Conservation (phyloP, 2,797 vertebrate species). For the Aythya fuligula region DNA sequence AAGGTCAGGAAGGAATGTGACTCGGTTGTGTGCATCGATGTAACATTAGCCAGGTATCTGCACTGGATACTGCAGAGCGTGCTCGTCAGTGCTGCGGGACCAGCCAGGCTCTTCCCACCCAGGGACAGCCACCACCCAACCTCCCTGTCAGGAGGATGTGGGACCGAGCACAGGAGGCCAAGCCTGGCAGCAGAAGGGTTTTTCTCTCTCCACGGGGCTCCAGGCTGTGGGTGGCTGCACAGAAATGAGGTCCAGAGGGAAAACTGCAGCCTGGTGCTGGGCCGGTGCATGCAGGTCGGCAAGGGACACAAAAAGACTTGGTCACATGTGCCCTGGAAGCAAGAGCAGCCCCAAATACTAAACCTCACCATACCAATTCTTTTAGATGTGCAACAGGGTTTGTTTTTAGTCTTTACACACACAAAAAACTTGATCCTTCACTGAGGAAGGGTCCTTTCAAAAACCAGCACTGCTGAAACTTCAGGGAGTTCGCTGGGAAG, state of each 20-base stretch:
- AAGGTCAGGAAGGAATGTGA: slow-evolving; percentile 46
- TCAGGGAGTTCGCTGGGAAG: neutral
- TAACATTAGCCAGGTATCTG: neutral
- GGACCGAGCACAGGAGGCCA: neutral
- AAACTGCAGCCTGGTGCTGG: neutral
- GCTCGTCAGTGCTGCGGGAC: accelerated
- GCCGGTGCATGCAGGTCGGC: neutral
- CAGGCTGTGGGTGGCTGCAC: neutral
- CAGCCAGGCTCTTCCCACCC: accelerated
- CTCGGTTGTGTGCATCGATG: neutral
- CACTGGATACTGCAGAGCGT: neutral
- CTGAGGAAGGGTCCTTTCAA: neutral
- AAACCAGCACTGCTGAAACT: neutral
- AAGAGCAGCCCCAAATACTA: neutral
- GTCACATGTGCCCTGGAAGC: accelerated
- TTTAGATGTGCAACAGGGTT: neutral
- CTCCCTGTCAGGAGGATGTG: accelerated
- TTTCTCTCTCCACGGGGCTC: neutral
- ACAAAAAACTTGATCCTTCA: neutral
- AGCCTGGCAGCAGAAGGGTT: neutral
- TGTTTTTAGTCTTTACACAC: neutral
- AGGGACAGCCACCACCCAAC: neutral
- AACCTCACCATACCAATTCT: accelerated
- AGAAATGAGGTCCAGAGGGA: accelerated
- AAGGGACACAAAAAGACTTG: neutral